Base-by-base conservation (phyloP, 2,888 invertebrate genomes). In the Rotaria macrura region DNA sequence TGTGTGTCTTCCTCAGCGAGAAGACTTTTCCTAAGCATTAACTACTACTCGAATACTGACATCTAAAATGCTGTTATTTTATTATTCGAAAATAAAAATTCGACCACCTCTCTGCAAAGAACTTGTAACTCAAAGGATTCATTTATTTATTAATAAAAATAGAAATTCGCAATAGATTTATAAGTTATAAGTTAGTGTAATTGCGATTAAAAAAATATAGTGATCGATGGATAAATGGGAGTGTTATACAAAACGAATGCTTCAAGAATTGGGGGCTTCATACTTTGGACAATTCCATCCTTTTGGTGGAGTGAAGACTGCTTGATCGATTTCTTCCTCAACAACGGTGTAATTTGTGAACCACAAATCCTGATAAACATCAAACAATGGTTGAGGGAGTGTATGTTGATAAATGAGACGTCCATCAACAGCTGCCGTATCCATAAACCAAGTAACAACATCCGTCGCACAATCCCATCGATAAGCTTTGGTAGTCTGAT, bases 351-450 rank as follows among this genome's bases (percentile, higher is more conserved):
- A 65, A 65, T 65, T 65, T 65, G 65, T 65, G 4, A 29, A 65
- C 65, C 65, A 65, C 29, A 65, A 34, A 2, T 65, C 29, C 14
- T 65, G 65, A 65, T 65, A 65, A 17, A 65, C 65, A 65, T 65
- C 34, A 65, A 65, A 65, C 29, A 65, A 65, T 34, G 65, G 65
- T 34, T 65, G 65, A 29, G 65, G 65, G 14, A 65, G n/a, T 17
- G 65, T 65, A 65, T 65, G 65, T 17, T 65, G 65, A 65, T 65
- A 65, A 34, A 65, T 65, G 14, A 65, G 65, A 17, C 65, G 65
- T 65, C 65, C 65, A 65, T 65, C n/a, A n/a, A 29, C 65, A 65
- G 65, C 65, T 65, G 65, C 65, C 9, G 65, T 65, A 65, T 65
- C 65, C 3, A 34, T n/a, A 65, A 65, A 65, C 65, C 65, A 65